Evolutionary conservation across 2,888 invertebrate species (phyloP), one percentile per base, ranked within the genome.

Genomic region (Mythimna pallens): DNA sequence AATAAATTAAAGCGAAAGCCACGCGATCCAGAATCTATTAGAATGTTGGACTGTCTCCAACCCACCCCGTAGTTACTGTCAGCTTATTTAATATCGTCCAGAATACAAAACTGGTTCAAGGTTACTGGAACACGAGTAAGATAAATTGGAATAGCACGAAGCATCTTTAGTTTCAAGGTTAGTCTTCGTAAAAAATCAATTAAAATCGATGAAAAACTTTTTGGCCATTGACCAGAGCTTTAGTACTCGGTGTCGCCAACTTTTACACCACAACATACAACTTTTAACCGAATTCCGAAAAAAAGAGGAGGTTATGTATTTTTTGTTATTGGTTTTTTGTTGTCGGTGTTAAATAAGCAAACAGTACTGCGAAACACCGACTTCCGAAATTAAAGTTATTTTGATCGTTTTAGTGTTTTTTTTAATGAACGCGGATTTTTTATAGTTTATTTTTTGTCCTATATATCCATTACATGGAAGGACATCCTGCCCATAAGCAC

Each of bases 21-120:
- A 83, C 47, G 40, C 34, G 43, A 75, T 79, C 69, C 57, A 68
- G 69, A 83, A 80, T 71, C 65, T 70, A 83, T 80, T 83, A 76
- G 52, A 83, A 85, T 76, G 34, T 84, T 84, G 84, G 84, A 83
- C 50, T 59, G 58, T 47, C 59, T 84, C 83, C 86, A 84, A 83
- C 57, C 55, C 57, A 69, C 67, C 71, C 69, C 34, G 77, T 63
- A 69, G 69, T 74, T 62, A 61, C 70, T 78, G 81, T 81, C 81
- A 84, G 68, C 47, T 70, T 83, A 77, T 78, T 57, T 76, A 80
- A 81, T 61, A 59, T 47, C 55, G 58, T 72, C 67, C 73, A 64
- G 66, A 73, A 76, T 57, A 71, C 68, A 73, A 75, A 78, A 77
- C 72, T 81, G 64, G 81, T 78, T 77, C 86, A 81, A 64, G 78